Evolutionary conservation across 2,888 invertebrate species (phyloP), one percentile per base, ranked within the genome.

Genomic region (Rutpela maculata): DNA sequence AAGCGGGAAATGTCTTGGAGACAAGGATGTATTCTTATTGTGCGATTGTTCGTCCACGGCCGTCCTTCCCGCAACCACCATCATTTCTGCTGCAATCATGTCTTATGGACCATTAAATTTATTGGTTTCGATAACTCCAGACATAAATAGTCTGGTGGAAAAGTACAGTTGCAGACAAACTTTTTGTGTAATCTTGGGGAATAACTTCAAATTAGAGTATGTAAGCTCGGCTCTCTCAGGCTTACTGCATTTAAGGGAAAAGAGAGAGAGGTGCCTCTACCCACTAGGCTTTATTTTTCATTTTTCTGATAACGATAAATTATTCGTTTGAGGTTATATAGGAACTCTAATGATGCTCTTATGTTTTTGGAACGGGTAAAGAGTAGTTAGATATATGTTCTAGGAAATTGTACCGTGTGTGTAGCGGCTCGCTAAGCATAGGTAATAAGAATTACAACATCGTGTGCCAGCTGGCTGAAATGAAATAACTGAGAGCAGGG

Each of bases 71-170:
- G 9, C 59, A 75, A 22, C 62, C 56, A 56, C 74, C 56, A 67
- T 68, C 31, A 69, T 78, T 65, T 75, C 76, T 75, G 79, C 78
- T 80, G 79, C 82, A 83, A 83, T 84, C 82, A 82, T 80, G 83
- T 79, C 82, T 81, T 82, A 82, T 81, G 82, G 83, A 81, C 81
- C 84, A 84, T 85, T 85, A 85, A 83, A 84, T 85, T 83, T 82
- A 84, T 83, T 84, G 82, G 82, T 79, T 79, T 74, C 83, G 83
- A 83, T 84, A 83, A 84, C 82, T 81, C 73, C 73, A 76, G 81
- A 81, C 79, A 84, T 84, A 82, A 80, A 80, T 77, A 81, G 80
- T 75, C 80, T 72, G 77, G 71, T 74, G 74, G 76, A 77, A 78
- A 73, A 74, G 65, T 43, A 43, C 19, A 17, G 26, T 12, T 65